These are phyloP conservation scores for Thripadectes ignobilis DNA, from an alignment of 2,797 vertebrate genomes.

Conservation along the genomic window DNA sequence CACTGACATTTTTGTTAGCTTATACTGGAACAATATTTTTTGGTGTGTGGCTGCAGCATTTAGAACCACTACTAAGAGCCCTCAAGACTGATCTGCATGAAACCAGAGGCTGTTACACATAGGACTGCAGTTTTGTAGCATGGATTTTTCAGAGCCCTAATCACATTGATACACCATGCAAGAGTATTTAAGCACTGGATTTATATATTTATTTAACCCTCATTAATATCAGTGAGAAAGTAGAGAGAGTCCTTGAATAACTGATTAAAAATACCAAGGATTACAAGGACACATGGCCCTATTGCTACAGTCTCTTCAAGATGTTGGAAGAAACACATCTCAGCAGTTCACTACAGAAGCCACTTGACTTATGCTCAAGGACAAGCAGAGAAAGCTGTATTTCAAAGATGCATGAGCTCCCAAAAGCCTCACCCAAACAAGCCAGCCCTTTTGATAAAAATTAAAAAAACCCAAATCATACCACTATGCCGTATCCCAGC, in stretches of 20 bases:
- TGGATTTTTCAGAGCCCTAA: background rate
- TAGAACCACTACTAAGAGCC: background rate
- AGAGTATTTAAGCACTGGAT: background rate
- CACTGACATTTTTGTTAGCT: background rate
- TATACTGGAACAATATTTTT: background rate
- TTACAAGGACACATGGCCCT: background rate
- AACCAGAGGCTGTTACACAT: background rate
- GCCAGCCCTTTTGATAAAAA: background rate
- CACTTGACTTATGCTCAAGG: background rate
- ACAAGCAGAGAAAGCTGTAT: background rate
- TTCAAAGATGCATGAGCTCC: background rate
- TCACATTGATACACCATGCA: background rate
- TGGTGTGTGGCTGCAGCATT: background rate
- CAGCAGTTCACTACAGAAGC: background rate
- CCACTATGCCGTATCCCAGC: background rate
- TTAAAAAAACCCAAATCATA: background rate
- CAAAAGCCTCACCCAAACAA: background rate
- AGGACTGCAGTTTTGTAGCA: background rate
- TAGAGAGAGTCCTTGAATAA: background rate
- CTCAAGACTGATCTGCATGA: background rate
- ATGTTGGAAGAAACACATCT: background rate
- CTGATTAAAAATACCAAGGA: background rate
- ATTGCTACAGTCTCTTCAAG: background rate
- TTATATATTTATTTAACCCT: background rate
- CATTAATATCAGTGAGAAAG: background rate